Evolutionary conservation across 1,140 invertebrate genomes (phyloP), one percentile per base, ranked within the genome.

Genomic region (Chironomus striatipennis): DNA sequence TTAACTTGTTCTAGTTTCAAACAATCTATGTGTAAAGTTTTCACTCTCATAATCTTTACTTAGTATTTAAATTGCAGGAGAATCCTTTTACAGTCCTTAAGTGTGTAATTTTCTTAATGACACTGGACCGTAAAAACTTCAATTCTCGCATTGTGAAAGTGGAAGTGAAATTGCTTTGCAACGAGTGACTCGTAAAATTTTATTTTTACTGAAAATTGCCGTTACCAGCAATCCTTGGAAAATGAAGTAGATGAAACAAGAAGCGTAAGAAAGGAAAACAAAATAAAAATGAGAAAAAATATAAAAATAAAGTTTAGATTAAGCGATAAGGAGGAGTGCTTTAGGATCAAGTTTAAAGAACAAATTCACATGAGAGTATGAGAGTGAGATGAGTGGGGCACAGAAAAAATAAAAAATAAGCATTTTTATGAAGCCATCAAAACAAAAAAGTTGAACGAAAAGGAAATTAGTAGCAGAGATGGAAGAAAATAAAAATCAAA

Each of bases 71-170:
- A 57, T 57, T 57, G 47, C 47, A 57, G 47, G n/a, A 57, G 47
- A 57, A 57, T 57, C 47, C 47, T 57, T 57, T 10, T n/a, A 57
- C 12, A 57, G 47, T 57, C 47, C 47, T 57, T 57, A n/a, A 57
- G 47, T n/a, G 47, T 57, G 47, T 57, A 57, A 57, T 57, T 57
- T 57, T 57, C 47, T 15, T 57, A 57, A 57, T 57, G 47, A 57
- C 47, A 57, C 47, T 57, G 47, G 24, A n/a, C 47, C 47, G n/a
- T 57, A 57, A 57, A 57, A 57, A 57, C 47, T 57, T 57, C 47
- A 57, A 57, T 57, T 57, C n/a, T 57, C 12, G 47, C 47, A 57
- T 5, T 57, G 12, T 57, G n/a, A 57, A 57, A n/a, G n/a, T 15
- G n/a, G 47, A 57, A 57, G 12, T 12, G n/a, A 57, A 57, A 57